Conservation (phyloP, 2,113 vertebrate species). For the Phrynocephalus versicolor region DNA sequence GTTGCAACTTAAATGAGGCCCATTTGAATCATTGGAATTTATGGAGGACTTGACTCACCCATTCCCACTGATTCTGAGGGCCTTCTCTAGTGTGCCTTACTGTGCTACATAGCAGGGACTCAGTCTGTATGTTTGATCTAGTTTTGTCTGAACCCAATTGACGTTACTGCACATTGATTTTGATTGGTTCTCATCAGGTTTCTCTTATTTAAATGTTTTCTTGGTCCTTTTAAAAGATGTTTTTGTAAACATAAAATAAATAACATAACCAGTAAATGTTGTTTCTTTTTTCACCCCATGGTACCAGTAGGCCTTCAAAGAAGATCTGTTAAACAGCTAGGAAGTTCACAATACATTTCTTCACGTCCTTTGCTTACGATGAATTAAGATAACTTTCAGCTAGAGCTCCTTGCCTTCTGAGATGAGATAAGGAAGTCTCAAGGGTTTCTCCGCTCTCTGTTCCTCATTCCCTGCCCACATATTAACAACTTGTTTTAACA, state of each 20-base stretch:
- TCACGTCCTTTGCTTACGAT: background rate
- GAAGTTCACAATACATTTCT: background rate
- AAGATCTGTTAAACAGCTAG: background rate
- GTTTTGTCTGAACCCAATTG: background rate
- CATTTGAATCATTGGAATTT: background rate
- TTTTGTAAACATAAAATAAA: no score
- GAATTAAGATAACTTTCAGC: constrained; percentile 37
- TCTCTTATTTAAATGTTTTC: background rate
- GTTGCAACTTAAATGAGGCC: no score
- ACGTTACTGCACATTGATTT: background rate
- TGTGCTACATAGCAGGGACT: background rate
- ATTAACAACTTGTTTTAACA: constrained; percentile 29
- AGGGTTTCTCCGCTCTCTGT: background rate
- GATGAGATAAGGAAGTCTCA: background rate
- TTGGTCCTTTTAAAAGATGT: background rate
- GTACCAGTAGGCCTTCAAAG: background rate
- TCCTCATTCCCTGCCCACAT: background rate
- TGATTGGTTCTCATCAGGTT: background rate
- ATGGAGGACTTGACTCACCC: background rate
- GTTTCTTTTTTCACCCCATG: background rate
- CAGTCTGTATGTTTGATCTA: no score
- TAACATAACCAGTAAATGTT: background rate
- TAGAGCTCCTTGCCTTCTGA: background rate
- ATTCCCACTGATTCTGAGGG: background rate
- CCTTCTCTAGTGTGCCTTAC: no score